Evolutionary conservation across 2,888 invertebrate genomes (phyloP).

Genomic region (Acleris holmiana): DNA sequence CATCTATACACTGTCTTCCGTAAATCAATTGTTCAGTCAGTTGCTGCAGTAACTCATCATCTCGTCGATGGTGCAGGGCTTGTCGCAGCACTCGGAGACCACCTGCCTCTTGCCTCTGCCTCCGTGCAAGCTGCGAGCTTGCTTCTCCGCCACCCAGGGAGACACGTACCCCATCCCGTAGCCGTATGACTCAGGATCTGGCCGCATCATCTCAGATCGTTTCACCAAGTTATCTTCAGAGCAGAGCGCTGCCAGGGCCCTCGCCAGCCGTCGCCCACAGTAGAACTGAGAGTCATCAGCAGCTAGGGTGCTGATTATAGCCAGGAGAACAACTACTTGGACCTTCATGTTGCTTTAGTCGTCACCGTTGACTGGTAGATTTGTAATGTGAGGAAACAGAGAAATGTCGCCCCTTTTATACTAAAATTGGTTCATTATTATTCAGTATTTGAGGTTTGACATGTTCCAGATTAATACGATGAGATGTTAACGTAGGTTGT

Average conservation of each 20-base stretch:
- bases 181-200: not conserved
- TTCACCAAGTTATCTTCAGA: slow-evolving; percentile 5
- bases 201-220: not conserved
- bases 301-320: not conserved
- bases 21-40: not conserved
- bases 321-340: slow-evolving; percentile 10
- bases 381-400: too few species aligned
- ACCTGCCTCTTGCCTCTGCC: slow-evolving; percentile 14
- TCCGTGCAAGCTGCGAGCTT: not conserved
- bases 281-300: slow-evolving; percentile 16
- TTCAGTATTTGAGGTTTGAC: not conserved
- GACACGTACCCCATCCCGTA: not conserved
- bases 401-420: not conserved
- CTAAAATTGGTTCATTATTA: not conserved
- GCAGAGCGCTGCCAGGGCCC: slow-evolving; percentile 11
- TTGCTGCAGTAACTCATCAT: slow-evolving; percentile 10
- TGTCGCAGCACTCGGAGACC: slow-evolving; percentile 19
- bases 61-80: slow-evolving; percentile 14
- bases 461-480: not conserved
- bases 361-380: not conserved
- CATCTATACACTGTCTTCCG: not conserved
- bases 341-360: slow-evolving; percentile 6
- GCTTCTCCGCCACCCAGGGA: slow-evolving; percentile 13
- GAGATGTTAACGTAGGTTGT: not conserved
- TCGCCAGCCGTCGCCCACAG: slow-evolving; percentile 14